Evolutionary conservation across 2,797 vertebrate genomes (phyloP).

Genomic region (Sebastes wilsoni): DNA sequence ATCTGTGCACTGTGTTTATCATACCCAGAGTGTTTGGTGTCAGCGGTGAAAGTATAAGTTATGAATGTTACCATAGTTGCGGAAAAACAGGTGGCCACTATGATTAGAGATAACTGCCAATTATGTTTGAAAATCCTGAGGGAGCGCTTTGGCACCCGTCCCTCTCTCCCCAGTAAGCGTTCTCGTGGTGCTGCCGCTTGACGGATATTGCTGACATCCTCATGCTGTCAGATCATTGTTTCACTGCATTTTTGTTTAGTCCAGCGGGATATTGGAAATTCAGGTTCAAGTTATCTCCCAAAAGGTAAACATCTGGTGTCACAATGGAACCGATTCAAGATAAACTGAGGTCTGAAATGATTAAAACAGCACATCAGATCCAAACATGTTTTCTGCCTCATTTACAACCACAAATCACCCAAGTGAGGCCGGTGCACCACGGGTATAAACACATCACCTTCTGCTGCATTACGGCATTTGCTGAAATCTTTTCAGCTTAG

Average conservation of each 20-base stretch:
- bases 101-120: slow-evolving; percentile 78
- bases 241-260: slow-evolving; percentile 31
- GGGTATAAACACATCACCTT: slow-evolving; percentile 36
- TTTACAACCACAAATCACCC: slow-evolving; percentile 51
- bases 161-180: slow-evolving; percentile 29
- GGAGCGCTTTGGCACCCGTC: slow-evolving; percentile 58
- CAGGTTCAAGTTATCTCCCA: slow-evolving; percentile 22
- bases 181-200: slow-evolving; percentile 26
- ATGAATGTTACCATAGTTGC: slow-evolving; percentile 64
- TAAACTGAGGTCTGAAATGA: slow-evolving; percentile 25
- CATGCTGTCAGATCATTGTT: slow-evolving; percentile 42
- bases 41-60: slow-evolving; percentile 65
- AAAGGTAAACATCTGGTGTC: slow-evolving; percentile 40
- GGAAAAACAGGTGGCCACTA: slow-evolving; percentile 75
- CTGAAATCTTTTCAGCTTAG: slow-evolving; percentile 9
- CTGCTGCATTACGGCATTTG: background rate
- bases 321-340: slow-evolving; percentile 21
- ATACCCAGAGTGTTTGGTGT: slow-evolving; percentile 47
- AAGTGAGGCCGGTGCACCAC: slow-evolving; percentile 29
- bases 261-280: slow-evolving; percentile 28
- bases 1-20: slow-evolving; percentile 68
- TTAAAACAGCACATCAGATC: slow-evolving; percentile 24
- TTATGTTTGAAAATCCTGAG: slow-evolving; percentile 67
- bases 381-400: slow-evolving; percentile 24
- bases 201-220: slow-evolving; percentile 48